phyloP scores from a whole-genome alignment of 2,113 vertebrate species.

The Laterallus jamaicensis region DNA sequence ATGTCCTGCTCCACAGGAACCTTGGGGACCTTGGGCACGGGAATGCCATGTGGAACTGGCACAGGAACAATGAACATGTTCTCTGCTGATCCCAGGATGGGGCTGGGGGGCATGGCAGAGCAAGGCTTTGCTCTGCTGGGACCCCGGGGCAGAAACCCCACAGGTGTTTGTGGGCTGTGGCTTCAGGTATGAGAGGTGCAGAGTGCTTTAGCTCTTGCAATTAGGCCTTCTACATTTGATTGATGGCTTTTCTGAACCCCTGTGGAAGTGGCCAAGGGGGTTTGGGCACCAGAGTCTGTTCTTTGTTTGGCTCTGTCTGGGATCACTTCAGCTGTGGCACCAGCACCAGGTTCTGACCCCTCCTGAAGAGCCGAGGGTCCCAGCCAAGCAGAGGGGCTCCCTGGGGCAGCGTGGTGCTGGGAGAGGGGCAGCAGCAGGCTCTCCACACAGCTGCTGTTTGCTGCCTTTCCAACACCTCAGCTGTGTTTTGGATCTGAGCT shows the following conservation, averaged over 20 bases:
- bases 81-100: accelerated
- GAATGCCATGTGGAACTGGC: neutral
- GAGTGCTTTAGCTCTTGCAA: neutral
- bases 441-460: neutral
- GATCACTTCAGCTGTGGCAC: neutral
- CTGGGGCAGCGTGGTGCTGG: accelerated
- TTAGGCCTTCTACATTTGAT: neutral
- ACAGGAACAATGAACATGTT: accelerated
- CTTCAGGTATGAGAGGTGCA: neutral
- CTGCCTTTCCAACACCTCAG: neutral
- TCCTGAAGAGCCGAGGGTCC: neutral
- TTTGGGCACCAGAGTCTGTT: neutral
- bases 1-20: neutral
- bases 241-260: neutral
- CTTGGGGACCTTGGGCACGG: neutral
- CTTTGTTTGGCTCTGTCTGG: neutral
- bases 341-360: accelerated
- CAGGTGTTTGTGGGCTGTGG: neutral
- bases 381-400: neutral
- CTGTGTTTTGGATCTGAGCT: neutral
- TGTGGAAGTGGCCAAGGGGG: neutral
- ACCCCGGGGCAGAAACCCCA: accelerated
- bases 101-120: accelerated
- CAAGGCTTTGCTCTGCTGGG: neutral
- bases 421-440: neutral